phyloP scores from a whole-genome alignment of 2,797 vertebrate species.

The Manis pentadactyla region DNA sequence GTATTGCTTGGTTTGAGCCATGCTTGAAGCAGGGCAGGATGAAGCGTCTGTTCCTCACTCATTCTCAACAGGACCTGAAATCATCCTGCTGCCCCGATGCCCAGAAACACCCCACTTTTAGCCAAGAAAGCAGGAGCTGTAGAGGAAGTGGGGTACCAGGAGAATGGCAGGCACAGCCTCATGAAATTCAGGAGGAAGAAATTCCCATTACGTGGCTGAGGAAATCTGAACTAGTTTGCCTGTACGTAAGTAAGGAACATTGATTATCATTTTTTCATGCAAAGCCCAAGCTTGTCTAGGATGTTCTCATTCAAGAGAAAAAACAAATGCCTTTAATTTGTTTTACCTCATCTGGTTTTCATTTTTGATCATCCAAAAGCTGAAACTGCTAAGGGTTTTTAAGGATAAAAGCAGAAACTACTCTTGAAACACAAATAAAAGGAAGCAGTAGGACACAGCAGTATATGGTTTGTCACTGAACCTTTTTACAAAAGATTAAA shows the following conservation, averaged over 20 bases:
- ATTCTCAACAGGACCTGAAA: neutral
- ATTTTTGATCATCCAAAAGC: slow-evolving; percentile 28
- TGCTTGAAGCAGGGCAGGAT: neutral
- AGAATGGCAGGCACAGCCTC: neutral
- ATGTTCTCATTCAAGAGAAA: slow-evolving; percentile 19
- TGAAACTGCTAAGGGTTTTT: neutral
- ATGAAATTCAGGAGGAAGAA: neutral
- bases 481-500: neutral
- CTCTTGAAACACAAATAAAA: slow-evolving; percentile 48
- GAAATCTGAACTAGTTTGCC: neutral
- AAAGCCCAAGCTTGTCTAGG: neutral
- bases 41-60: neutral
- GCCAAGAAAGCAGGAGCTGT: neutral
- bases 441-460: neutral
- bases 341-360: neutral
- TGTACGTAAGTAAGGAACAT: neutral
- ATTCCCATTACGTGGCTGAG: neutral
- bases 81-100: neutral
- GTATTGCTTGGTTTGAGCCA: neutral
- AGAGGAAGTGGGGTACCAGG: neutral
- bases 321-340: slow-evolving; percentile 1
- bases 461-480: neutral
- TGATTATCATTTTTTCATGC: neutral
- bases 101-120: neutral
- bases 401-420: slow-evolving; percentile 10